Percentiles rank a stretch among this genome's conserved stretches.
Evolutionary conservation across 2,888 invertebrate genomes (phyloP).

Genomic region (Drosophila longiperda): DNA sequence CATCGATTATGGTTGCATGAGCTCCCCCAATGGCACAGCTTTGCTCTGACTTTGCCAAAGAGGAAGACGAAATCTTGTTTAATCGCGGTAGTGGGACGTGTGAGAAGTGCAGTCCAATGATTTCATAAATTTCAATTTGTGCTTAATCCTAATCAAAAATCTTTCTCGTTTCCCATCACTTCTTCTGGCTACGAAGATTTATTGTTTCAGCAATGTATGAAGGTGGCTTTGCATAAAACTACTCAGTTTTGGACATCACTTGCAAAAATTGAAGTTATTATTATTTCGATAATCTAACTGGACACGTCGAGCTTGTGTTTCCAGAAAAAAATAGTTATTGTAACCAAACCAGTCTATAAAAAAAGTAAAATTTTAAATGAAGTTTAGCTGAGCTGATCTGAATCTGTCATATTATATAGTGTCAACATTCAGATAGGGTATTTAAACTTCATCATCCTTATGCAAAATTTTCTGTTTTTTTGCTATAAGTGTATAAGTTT

Average conservation of each 20-base stretch:
- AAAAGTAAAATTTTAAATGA: neutral
- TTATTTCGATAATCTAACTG: neutral
- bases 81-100: conserved; percentile 57
- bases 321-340: neutral
- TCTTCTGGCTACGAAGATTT: neutral
- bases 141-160: conserved; percentile 31
- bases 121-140: conserved; percentile 53
- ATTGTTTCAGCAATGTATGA: neutral
- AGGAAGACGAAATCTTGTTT: conserved; percentile 55
- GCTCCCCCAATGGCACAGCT: conserved; percentile 32
- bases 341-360: neutral
- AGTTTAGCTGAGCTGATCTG: neutral
- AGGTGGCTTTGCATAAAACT: neutral
- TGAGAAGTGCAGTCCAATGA: conserved; percentile 61
- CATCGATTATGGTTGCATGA: conserved; percentile 69
- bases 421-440: neutral
- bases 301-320: neutral
- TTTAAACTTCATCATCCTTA: neutral
- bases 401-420: neutral
- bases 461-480: neutral
- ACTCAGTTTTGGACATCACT: neutral
- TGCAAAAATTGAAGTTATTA: neutral
- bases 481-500: no score
- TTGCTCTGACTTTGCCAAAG: conserved; percentile 22
- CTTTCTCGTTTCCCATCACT: neutral